Evolutionary conservation across 2,888 invertebrate species (phyloP), one percentile per base, ranked within the genome.

Genomic region (Autographa gamma): DNA sequence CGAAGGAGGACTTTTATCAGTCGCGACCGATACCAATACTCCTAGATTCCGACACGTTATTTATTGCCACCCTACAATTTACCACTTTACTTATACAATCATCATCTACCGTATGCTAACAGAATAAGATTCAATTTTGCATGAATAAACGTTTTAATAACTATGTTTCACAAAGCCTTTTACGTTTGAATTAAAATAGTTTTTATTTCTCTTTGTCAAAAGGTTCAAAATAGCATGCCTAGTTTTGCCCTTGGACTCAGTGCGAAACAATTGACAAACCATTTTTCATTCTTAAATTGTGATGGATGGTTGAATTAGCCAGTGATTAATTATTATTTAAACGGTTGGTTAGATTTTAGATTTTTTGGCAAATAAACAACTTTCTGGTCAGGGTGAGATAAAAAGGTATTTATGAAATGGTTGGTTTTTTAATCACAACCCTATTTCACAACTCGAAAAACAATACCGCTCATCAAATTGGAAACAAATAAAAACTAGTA

Each of bases 1-100:
- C 91, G 85, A 91, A 92, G 91, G 91, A 92, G 90, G 90, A 93
- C 92, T 92, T 93, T 93, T 94, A 93, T 93, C 93, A 90, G 92
- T 91, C 89, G 90, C 90, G 89, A 90, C 91, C 93, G 93, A 93
- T 93, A 93, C 91, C 88, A 89, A 88, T 89, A 91, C 93, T 91
- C 88, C 90, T 91, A 91, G 91, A 92, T 90, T 91, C 91, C 88
- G 83, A 90, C 86, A 82, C 87, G 87, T 90, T 92, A 93, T 93
- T 94, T 93, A 94, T 93, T 91, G 91, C 93, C 93, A 91, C 92
- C 92, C 92, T 88, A 87, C 67, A 18, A 75, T 77, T 70, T 66
- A 66, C 77, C 81, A 80, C 52, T 54, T 69, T 71, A n/a, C 7
- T 19, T 4, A 48, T 19, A 38, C 76, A 66, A 6, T 18, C 6